Evolutionary conservation across 2,888 invertebrate genomes (phyloP).

Genomic region (Cistogaster globosa): DNA sequence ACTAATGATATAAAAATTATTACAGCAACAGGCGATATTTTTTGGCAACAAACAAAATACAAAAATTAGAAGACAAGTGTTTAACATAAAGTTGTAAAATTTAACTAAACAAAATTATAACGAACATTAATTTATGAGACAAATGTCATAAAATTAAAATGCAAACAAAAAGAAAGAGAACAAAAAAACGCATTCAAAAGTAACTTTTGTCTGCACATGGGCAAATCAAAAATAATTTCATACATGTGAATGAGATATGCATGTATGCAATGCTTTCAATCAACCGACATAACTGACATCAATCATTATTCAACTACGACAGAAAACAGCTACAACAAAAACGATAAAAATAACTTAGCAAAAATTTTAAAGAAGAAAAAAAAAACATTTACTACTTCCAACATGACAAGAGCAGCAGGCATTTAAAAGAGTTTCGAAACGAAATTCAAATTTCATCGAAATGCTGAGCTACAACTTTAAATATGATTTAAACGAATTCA

Average conservation of each 20-base stretch:
- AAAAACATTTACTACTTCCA: slow-evolving; percentile 33
- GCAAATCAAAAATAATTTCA: slow-evolving; percentile 39
- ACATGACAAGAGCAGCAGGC: slow-evolving; percentile 6
- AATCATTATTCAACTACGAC: slow-evolving; percentile 75
- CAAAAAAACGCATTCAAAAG: slow-evolving; percentile 9
- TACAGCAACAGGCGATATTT: background rate
- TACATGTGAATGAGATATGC: slow-evolving; percentile 29
- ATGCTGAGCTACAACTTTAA: too few relatives aligned
- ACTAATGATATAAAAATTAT: background rate
- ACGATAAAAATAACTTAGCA: slow-evolving; percentile 23
- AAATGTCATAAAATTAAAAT: slow-evolving; percentile 69
- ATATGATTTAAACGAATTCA: too few relatives aligned
- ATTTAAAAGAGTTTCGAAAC: background rate
- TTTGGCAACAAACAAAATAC: slow-evolving; percentile 37
- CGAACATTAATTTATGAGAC: background rate
- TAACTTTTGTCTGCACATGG: slow-evolving; percentile 49
- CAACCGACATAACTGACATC: slow-evolving; percentile 80
- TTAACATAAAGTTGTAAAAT: slow-evolving; percentile 20
- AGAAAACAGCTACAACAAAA: slow-evolving; percentile 19
- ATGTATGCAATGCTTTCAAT: slow-evolving; percentile 78
- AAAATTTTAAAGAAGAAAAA: background rate
- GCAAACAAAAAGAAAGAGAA: background rate
- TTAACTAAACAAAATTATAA: slow-evolving; percentile 13
- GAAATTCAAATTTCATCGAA: too few relatives aligned
- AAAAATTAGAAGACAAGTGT: slow-evolving; percentile 54